Conservation (phyloP, 2,113 vertebrate species). For the Cyphomyrus discorhynchus region DNA sequence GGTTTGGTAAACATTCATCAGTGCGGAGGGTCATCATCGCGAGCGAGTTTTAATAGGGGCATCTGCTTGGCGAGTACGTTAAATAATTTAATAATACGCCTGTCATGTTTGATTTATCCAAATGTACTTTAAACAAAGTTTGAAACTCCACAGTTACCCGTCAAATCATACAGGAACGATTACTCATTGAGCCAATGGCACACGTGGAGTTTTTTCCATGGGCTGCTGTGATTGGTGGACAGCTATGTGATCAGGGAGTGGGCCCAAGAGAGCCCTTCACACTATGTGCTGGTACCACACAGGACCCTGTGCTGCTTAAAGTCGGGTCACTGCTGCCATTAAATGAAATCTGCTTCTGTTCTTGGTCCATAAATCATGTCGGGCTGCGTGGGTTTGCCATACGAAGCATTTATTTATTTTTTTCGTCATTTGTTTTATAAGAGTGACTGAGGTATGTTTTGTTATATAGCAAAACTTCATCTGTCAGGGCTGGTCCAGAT, state of each 20-base stretch:
- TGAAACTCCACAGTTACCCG: not conserved
- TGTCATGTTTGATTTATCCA: slow-evolving; percentile 15
- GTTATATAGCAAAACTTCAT: not conserved
- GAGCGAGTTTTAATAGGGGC: not conserved
- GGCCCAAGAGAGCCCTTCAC: slow-evolving; percentile 19
- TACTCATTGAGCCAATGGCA: slow-evolving; percentile 14
- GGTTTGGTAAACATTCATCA: not conserved
- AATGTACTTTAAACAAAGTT: slow-evolving; percentile 20
- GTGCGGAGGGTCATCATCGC: not conserved
- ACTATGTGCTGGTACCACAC: not conserved
- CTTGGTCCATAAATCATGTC: not conserved
- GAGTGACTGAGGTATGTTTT: slow-evolving; percentile 3
- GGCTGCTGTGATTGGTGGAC: slow-evolving; percentile 3
- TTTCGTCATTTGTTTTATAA: not conserved
- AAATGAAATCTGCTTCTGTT: not conserved
- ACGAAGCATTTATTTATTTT: not conserved
- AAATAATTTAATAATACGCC: slow-evolving; percentile 4
- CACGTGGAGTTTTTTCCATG: slow-evolving; percentile 6
- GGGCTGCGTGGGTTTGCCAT: not conserved
- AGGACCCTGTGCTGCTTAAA: not conserved
- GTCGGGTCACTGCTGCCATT: not conserved
- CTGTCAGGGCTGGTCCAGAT: not conserved
- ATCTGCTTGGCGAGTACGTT: not conserved
- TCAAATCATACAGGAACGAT: not conserved
- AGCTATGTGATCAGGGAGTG: slow-evolving; percentile 14